Percentiles rank a stretch among this genome's conserved stretches.
Evolutionary conservation across 2,797 vertebrate species (phyloP).

Genomic region (Pangasius macronema): DNA sequence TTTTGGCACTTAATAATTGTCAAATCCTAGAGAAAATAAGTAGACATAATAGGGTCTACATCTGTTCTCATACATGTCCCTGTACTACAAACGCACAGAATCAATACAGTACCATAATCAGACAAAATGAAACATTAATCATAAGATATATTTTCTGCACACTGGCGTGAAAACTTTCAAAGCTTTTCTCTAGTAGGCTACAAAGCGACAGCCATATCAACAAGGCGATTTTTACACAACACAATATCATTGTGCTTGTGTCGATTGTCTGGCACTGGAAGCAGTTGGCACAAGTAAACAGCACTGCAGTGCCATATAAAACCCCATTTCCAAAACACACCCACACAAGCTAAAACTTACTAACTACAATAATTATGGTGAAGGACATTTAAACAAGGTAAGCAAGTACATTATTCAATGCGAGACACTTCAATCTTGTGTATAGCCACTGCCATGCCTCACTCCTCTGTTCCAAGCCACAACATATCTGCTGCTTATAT

Average conservation of each 20-base stretch:
- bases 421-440: constrained; percentile 1
- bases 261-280: constrained; percentile 50
- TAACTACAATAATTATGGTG: constrained; percentile 60
- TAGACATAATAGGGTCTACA: not conserved
- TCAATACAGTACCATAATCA: not conserved
- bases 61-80: not conserved
- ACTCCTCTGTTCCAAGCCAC: not conserved
- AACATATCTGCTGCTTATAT: constrained; percentile 9
- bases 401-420: constrained; percentile 40
- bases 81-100: not conserved
- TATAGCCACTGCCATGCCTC: not conserved
- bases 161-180: not conserved
- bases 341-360: constrained; percentile 47
- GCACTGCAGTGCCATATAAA: constrained; percentile 59
- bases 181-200: not conserved
- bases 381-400: constrained; percentile 57
- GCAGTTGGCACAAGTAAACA: constrained; percentile 51
- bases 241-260: constrained; percentile 53
- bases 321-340: constrained; percentile 58
- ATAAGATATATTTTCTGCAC: not conserved
- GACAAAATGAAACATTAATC: not conserved
- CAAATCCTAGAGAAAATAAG: not conserved
- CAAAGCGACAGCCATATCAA: constrained; percentile 3
- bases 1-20: not conserved
- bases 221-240: constrained; percentile 14